Evolutionary conservation across 2,888 invertebrate genomes (phyloP), one percentile per base, ranked within the genome.

Genomic region (Cheilosia pagana): DNA sequence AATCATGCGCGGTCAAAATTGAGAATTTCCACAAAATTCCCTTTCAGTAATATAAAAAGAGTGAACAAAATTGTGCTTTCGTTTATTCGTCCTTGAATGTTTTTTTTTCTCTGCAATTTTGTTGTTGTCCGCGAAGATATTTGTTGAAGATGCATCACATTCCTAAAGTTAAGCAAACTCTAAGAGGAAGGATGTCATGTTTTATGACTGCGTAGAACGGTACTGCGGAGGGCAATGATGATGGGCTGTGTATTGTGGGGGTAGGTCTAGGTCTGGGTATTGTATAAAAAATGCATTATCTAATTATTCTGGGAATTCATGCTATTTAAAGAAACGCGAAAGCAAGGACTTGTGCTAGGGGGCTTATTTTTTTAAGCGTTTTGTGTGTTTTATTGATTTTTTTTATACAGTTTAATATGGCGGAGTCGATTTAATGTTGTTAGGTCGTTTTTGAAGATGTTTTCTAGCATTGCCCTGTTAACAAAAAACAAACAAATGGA

Each of bases 1-100:
- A 81, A 68, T 63, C 81, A 50, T 81, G 81, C 81, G 81, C 62
- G 10, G 39, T 2, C 3, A 23, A 21, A 59, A 39, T n/a, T 14
- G 8, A 28, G 6, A 53, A 31, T 19, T 31, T 16, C 16, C 8
- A n/a, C 41, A 35, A 19, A 41, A 3, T 23, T 8, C 7, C 43
- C 16, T 16, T 43, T 43, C 39, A 59, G 14, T 4, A 4, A 12
- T 31, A n/a, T n/a, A 31, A 16, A 55, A 16, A 19, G 45, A 45
- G 45, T 8, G 3, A 2, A 57, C n/a, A 39, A 21, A 19, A 57
- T 8, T 10, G 12, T 28, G n/a, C n/a, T 8, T 28, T 53, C 1
- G 5, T 31, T 31, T 16, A 25, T 53, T 6, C 10, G 53, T 53
- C 53, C 53, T 53, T 53, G 53, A 53, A 28, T 8, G 16, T 4